Base-by-base conservation (phyloP, 1,140 invertebrate species). In the Anadara kagoshimensis region DNA sequence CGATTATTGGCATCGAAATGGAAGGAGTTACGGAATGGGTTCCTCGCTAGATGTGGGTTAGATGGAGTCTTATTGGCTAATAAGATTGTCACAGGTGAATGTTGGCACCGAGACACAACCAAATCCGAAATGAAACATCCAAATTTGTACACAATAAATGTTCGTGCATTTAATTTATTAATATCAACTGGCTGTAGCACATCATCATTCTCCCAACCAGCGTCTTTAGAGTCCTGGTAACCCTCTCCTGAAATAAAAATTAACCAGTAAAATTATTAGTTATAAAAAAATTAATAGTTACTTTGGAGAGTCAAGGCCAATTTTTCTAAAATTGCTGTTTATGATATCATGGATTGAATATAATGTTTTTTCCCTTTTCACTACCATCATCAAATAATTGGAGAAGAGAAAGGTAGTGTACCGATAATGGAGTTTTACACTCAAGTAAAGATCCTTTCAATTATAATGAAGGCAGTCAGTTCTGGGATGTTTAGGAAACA, bases 91-190 rank as follows among this genome's bases (percentile, higher is more conserved):
- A 88, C 77, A 36, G 86, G 85, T 20, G 71, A 45, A 58, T 85
- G 84, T 26, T 78, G 78, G 68, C 85, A 87, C 20, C 83, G 81
- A 16, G 75, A 72, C 0, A 80, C 63, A 1, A 88, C 76, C 36
- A 86, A 71, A 29, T 84, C 81, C 2, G 79, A 69, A 0, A 86
- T 76, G 69, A 86, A 87, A 63, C 77, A 83, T 18, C 85, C 86
- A 75, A 87, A 88, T 79, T 88, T 88, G 78, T 88, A 88, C 11
- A 88, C 79, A 59, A 88, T 83, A 61, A 88, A 87, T 26, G 78
- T 78, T 45, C 86, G 74, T n/a, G 85, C 78, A 75, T 81, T 78
- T 5, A 88, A 72, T 57, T 83, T 85, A 67, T 84, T 87, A 18
- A 88, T 73, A 69, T 88, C 86, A 20, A 85, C 78, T 16, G 86